Conservation (phyloP, 2,888 invertebrate genomes). For the Tipula confusa region DNA sequence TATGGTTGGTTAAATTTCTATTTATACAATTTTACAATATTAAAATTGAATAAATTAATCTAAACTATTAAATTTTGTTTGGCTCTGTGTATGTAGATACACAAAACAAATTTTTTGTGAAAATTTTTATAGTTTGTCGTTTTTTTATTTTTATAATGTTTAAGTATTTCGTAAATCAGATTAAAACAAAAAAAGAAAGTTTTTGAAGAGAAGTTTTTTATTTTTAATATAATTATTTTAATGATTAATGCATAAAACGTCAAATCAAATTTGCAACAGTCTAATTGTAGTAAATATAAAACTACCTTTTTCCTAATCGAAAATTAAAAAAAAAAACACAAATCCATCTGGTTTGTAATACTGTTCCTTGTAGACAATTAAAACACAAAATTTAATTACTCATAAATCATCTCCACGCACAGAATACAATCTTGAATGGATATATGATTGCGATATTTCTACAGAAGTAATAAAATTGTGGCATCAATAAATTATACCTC, state of each 20-base stretch:
- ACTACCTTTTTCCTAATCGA: not conserved
- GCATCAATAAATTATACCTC: not conserved
- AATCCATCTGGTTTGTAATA: not conserved
- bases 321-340: not conserved
- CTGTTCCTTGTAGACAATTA: not conserved
- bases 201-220: not conserved
- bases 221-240: no score
- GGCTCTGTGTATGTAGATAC: not conserved
- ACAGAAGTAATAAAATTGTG: not conserved
- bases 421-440: not conserved
- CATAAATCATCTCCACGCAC: not conserved
- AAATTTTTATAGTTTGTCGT: not conserved
- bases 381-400: not conserved
- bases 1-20: not conserved
- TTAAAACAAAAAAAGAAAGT: not conserved
- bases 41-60: not conserved
- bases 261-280: conserved; percentile 16
- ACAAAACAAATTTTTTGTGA: not conserved
- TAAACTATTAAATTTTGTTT: not conserved
- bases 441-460: not conserved
- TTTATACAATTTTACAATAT: not conserved
- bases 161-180: not conserved
- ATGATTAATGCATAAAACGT: conserved; percentile 9
- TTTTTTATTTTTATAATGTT: not conserved
- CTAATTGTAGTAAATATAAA: not conserved